Conservation (phyloP, 2,113 vertebrate genomes). For the Glaucidium brasilianum region DNA sequence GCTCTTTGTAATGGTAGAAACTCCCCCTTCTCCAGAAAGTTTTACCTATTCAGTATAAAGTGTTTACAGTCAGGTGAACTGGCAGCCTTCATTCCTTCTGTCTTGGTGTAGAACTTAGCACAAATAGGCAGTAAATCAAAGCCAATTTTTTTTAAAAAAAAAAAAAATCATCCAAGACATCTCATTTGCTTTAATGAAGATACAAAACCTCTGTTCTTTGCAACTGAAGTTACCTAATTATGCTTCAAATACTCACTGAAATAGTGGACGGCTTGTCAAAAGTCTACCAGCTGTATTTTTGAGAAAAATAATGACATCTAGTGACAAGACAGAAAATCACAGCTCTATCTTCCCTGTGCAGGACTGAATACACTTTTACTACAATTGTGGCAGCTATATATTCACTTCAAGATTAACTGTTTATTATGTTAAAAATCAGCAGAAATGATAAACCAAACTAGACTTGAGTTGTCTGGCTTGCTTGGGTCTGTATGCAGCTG, state of each 20-base stretch:
- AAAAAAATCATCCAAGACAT: background rate
- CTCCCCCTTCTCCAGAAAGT: background rate
- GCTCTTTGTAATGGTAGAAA: background rate
- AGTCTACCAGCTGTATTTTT: background rate
- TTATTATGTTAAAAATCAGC: background rate
- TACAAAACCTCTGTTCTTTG: background rate
- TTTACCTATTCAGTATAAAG: background rate
- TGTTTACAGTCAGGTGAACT: background rate
- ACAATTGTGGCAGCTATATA: background rate
- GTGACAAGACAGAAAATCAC: constrained; percentile 63
- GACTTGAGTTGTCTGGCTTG: background rate
- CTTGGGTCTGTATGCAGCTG: background rate
- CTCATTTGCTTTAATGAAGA: background rate
- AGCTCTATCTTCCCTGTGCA: background rate
- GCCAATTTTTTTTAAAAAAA: too few relatives aligned
- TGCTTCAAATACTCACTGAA: background rate
- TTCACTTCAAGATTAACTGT: background rate
- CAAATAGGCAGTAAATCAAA: background rate
- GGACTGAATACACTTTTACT: background rate
- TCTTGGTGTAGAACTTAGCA: background rate
- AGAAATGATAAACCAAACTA: background rate
- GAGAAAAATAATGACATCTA: constrained; percentile 73
- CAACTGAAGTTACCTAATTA: background rate
- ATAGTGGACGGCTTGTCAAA: background rate
- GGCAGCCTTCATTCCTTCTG: background rate